Conservation (phyloP, 1,140 invertebrate species). For the Cylas formicarius region DNA sequence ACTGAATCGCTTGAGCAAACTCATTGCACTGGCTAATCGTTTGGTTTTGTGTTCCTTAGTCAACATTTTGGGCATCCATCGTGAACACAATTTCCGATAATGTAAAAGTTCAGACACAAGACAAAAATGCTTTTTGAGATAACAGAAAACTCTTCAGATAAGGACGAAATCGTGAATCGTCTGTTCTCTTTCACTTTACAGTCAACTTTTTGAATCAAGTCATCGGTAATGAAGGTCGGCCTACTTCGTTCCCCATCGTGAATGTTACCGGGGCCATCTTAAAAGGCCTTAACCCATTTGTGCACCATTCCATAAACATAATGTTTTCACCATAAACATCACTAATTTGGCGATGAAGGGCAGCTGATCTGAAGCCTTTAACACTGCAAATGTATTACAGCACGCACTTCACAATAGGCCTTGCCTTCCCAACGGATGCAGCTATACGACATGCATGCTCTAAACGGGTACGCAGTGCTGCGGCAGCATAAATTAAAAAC, state of each 20-base stretch:
- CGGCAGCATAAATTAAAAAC: too few species aligned
- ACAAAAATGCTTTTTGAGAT: slow-evolving; percentile 12
- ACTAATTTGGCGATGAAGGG: slow-evolving; percentile 11
- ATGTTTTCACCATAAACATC: slow-evolving; percentile 15
- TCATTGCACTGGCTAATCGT: too few species aligned
- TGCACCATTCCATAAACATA: slow-evolving; percentile 8
- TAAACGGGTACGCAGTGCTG: too few species aligned
- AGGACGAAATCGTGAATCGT: slow-evolving; percentile 14
- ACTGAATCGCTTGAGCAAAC: too few species aligned
- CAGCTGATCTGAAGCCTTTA: slow-evolving; percentile 6
- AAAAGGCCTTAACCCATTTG: slow-evolving; percentile 15
- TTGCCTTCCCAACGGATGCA: too few species aligned
- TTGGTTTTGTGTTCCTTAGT: too few species aligned
- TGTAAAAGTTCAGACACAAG: too few species aligned
- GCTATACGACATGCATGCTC: too few species aligned
- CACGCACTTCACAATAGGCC: too few species aligned
- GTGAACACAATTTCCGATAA: too few species aligned
- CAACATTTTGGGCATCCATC: too few species aligned
- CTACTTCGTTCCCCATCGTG: slow-evolving; percentile 12
- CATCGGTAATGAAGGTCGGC: slow-evolving; percentile 13
- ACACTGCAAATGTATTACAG: too few species aligned
- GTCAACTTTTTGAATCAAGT: slow-evolving; percentile 15
- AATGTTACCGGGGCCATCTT: slow-evolving; percentile 14
- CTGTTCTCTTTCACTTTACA: slow-evolving; percentile 12
- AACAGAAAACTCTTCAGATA: slow-evolving; percentile 7